Evolutionary conservation across 2,888 invertebrate species (phyloP), one percentile per base, ranked within the genome.

Genomic region (Lutraria lutraria): DNA sequence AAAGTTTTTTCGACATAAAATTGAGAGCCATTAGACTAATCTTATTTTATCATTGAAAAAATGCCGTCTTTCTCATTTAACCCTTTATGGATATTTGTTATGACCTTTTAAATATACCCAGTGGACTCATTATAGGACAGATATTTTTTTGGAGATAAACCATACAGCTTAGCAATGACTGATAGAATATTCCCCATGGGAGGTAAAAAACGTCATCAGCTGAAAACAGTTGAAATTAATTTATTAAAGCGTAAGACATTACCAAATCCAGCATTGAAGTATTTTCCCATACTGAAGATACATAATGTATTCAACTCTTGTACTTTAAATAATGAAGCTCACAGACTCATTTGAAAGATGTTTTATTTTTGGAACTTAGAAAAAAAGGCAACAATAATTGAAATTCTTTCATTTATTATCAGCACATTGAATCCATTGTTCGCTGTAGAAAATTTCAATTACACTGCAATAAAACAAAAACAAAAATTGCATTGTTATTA

Each of bases 91-190:
- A 87, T 89, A 87, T 89, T 82, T 83, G 82, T 85, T 89, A 87
- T 87, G 89, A 89, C 87, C 87, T 85, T 87, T 82, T 85, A 85
- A n/a, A 31, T 25, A 84, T 81, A 52, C 87, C 89, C 85, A 21
- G 21, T 82, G 31, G 87, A 29, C 56, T 83, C 81, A 85, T 89
- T 87, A 72, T 60, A 54, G 87, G 89, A 87, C 81, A 89, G 79
- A 87, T 80, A 87, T 89, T 82, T 89, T n/a, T 89, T 68, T 43
- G 84, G 52, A 31, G 85, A 87, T 89, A 81, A 87, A 89, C 87
- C 87, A 82, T 76, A 34, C 80, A 76, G 54, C 85, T 43, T 43
- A 34, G 31, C 19, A 80, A 85, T 60, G 76, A 76, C 52, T 53
- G 54, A 53, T 54, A 76, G 29, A 76, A 76, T 72, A 54, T 43